Conservation (phyloP, 1,140 invertebrate genomes). For the Trissolcus basalis region DNA sequence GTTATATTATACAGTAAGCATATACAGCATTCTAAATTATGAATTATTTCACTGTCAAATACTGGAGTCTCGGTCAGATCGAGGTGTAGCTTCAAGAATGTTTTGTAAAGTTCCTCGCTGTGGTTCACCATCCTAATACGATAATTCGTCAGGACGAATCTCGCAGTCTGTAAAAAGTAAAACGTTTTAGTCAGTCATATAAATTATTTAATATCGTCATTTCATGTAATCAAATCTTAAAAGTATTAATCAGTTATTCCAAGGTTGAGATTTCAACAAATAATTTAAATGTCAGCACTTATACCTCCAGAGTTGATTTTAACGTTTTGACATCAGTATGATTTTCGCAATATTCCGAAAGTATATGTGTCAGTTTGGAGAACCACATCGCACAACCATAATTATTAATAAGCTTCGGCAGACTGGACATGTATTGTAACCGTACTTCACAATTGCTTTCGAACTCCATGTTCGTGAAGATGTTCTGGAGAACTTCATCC, state of each 20-base stretch:
- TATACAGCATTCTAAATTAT: constrained; percentile 69
- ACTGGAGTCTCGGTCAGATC: constrained; percentile 67
- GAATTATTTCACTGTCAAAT: constrained; percentile 66
- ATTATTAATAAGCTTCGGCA: constrained; percentile 67
- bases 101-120: constrained; percentile 61
- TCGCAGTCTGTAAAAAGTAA: constrained; percentile 60
- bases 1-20: constrained; percentile 66
- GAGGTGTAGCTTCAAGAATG: constrained; percentile 66
- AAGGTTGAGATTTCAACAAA: not conserved
- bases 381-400: constrained; percentile 71
- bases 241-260: too few relatives aligned
- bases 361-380: constrained; percentile 63
- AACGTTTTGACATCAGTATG: constrained; percentile 68
- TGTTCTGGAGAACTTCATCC: constrained; percentile 65
- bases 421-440: constrained; percentile 67
- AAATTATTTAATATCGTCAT: too few relatives aligned
- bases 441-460: constrained; percentile 66
- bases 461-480: constrained; percentile 71
- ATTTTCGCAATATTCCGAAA: constrained; percentile 70
- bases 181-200: not conserved
- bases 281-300: not conserved
- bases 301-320: constrained; percentile 67
- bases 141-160: constrained; percentile 64
- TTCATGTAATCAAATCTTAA: too few relatives aligned
- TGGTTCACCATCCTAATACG: constrained; percentile 62